phyloP scores from a whole-genome alignment of 2,113 vertebrate genomes.

The Hiodon alosoides region DNA sequence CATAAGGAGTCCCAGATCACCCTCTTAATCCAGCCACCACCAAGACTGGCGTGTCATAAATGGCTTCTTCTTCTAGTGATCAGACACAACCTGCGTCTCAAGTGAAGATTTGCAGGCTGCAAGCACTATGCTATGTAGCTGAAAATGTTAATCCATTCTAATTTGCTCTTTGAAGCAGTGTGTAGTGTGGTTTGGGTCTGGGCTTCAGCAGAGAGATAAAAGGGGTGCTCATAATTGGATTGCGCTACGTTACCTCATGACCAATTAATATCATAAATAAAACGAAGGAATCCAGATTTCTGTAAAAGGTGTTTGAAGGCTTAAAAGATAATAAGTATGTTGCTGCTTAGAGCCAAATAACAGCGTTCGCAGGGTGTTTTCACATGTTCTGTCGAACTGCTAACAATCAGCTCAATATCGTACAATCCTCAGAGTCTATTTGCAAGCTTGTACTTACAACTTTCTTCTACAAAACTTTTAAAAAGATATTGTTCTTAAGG shows the following conservation, averaged over 20 bases:
- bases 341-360: slow-evolving; percentile 15
- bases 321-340: slow-evolving; percentile 24
- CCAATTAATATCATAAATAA: slow-evolving; percentile 55
- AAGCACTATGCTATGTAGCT: slow-evolving; percentile 43
- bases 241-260: slow-evolving; percentile 43
- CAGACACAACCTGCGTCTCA: not conserved
- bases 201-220: slow-evolving; percentile 45
- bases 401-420: not conserved
- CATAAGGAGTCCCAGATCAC: not conserved
- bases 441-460: not conserved
- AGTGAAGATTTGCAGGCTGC: slow-evolving; percentile 10
- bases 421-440: not conserved
- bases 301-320: slow-evolving; percentile 12
- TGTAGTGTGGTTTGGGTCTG: slow-evolving; percentile 28
- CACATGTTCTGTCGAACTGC: not conserved
- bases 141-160: slow-evolving; percentile 46
- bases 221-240: slow-evolving; percentile 49
- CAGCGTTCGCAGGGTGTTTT: not conserved
- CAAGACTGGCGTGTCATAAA: not conserved
- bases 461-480: not conserved
- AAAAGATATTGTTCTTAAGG: not conserved
- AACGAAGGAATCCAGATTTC: slow-evolving; percentile 28
- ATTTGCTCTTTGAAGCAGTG: slow-evolving; percentile 46
- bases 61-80: not conserved
- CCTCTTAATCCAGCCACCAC: too few relatives aligned